phyloP scores from a whole-genome alignment of 1,140 invertebrate species.

The Bombus sylvicola region DNA sequence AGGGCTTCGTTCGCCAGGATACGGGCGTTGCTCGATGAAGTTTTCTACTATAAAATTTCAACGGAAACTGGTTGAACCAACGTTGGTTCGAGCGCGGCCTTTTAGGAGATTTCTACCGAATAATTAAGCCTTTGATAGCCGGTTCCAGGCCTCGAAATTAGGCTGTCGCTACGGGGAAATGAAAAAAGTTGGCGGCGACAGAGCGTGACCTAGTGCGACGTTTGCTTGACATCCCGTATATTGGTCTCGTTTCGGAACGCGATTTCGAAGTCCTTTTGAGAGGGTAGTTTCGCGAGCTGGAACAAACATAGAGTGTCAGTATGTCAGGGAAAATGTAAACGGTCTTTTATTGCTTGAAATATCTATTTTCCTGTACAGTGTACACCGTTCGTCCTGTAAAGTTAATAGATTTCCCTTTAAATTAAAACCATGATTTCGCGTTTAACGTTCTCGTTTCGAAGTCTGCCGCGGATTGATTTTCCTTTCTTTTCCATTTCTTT shows the following conservation, averaged over 20 bases:
- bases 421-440: background rate
- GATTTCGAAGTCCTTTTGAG: constrained; percentile 9
- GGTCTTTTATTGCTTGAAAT: constrained; percentile 12
- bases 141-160: constrained; percentile 2
- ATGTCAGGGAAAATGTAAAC: background rate
- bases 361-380: background rate
- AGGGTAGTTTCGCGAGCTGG: background rate
- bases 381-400: background rate
- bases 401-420: background rate
- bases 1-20: background rate
- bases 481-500: background rate
- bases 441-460: background rate
- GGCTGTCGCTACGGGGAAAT: constrained; percentile 34
- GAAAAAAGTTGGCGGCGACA: constrained; percentile 39
- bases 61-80: background rate
- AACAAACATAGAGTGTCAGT: background rate
- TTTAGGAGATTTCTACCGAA: constrained; percentile 11
- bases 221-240: constrained; percentile 5
- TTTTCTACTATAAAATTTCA: background rate
- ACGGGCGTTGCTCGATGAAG: background rate
- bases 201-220: constrained; percentile 32
- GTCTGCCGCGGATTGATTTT: background rate
- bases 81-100: background rate
- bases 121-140: constrained; percentile 30
- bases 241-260: constrained; percentile 17